A percentile compares a stretch with the other conserved stretches of the same genome.
Conservation (phyloP, 2,888 invertebrate species). For the Sicus ferrugineus region DNA sequence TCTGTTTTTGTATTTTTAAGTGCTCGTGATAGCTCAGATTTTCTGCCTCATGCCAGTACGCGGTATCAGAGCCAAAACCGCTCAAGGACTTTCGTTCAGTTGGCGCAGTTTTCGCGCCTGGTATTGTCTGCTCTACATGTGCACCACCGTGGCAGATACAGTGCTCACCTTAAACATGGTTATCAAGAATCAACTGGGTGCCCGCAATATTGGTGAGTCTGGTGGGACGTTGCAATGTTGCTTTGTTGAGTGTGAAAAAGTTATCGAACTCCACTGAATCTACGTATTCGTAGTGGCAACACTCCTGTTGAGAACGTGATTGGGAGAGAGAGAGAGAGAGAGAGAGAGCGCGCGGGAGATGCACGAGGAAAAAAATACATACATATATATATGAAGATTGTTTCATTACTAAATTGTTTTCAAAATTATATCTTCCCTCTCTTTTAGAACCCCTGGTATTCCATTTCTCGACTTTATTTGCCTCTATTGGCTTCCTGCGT, state of each 20-base stretch:
- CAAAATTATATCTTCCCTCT: background rate
- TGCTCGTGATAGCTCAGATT: conserved; percentile 56
- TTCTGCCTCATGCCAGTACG: conserved; percentile 59
- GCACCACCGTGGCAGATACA: conserved; percentile 48
- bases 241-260: too few species aligned
- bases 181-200: conserved; percentile 47
- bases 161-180: conserved; percentile 49
- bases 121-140: conserved; percentile 50
- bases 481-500: conserved; percentile 61
- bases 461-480: conserved; percentile 52
- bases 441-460: conserved; percentile 59
- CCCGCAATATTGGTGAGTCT: conserved; percentile 54
- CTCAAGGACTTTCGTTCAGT: conserved; percentile 59
- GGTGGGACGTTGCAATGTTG: too few species aligned
- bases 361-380: background rate
- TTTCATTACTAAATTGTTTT: background rate
- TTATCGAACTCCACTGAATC: too few species aligned
- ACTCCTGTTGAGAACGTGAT: too few species aligned
- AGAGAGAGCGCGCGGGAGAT: background rate
- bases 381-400: background rate
- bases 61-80: conserved; percentile 48
- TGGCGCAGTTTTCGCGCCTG: conserved; percentile 55
- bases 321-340: too few species aligned
- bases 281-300: too few species aligned
- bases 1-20: conserved; percentile 35